These are phyloP conservation scores for Arge pagana DNA, from an alignment of 2,888 invertebrate genomes.

Conservation along the genomic window DNA sequence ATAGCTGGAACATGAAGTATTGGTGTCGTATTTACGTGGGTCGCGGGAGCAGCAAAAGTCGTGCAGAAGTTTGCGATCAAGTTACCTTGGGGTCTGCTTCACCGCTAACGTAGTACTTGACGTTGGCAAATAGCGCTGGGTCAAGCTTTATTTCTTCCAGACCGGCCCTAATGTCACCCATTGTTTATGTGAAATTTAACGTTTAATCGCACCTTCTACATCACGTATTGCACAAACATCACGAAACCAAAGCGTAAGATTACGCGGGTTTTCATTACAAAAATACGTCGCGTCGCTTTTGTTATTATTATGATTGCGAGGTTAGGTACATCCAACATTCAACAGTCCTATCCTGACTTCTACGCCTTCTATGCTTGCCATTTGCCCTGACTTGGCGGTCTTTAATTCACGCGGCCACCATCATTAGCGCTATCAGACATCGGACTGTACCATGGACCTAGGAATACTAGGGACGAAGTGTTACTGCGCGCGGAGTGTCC, in stretches of 20 bases:
- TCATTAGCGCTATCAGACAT: too few species aligned
- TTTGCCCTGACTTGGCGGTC: too few species aligned
- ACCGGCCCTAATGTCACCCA: constrained; percentile 59
- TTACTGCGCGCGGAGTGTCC: too few species aligned
- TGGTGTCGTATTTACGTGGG: too few species aligned
- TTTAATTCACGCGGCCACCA: too few species aligned
- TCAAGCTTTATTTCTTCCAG: constrained; percentile 58
- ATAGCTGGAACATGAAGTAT: too few species aligned
- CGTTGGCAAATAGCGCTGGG: constrained; percentile 77
- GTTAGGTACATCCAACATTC: constrained; percentile 44
- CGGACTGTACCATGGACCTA: too few species aligned
- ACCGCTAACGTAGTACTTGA: constrained; percentile 83
- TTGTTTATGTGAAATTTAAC: constrained; percentile 36
- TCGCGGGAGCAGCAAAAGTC: constrained; percentile 27
- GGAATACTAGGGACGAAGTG: too few species aligned
- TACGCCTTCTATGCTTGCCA: too few species aligned
- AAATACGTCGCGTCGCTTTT: constrained; percentile 49
- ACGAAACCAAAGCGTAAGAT: constrained; percentile 8
- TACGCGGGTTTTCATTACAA: constrained; percentile 35
- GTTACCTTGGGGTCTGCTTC: constrained; percentile 60
- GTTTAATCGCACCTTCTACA: constrained; percentile 25
- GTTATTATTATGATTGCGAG: constrained; percentile 51
- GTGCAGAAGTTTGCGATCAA: constrained; percentile 23
- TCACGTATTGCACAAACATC: constrained; percentile 31
- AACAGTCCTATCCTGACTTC: too few species aligned